phyloP scores from a whole-genome alignment of 2,797 vertebrate genomes.

The Pachyuromys duprasi region DNA sequence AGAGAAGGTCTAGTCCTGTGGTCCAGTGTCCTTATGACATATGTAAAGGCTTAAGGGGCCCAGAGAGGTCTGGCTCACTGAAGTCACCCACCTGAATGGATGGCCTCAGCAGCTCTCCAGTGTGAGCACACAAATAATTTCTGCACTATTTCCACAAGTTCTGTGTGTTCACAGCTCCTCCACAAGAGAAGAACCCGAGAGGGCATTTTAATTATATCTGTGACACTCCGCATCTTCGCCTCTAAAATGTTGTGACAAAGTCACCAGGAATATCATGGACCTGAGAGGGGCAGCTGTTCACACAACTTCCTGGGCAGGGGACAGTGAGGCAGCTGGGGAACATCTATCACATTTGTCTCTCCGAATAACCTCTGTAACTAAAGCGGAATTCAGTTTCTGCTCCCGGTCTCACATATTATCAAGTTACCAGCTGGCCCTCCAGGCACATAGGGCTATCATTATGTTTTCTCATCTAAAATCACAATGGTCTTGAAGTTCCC shows the following conservation, averaged over 20 bases:
- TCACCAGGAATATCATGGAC: not conserved
- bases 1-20: not conserved
- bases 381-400: constrained; percentile 42
- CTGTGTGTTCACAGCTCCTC: constrained; percentile 5
- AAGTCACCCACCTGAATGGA: not conserved
- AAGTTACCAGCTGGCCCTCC: not conserved
- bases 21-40: not conserved
- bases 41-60: not conserved
- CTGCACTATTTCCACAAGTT: not conserved
- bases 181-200: constrained; percentile 40
- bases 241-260: not conserved
- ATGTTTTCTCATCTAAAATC: not conserved
- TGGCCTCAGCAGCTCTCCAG: not conserved
- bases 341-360: constrained; percentile 22
- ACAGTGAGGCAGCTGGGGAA: not conserved
- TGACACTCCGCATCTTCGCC: not conserved
- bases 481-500: not conserved
- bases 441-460: not conserved
- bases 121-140: not conserved
- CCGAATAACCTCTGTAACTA: not conserved
- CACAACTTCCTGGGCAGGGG: constrained; percentile 17
- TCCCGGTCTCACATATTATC: not conserved
- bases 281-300: constrained; percentile 34
- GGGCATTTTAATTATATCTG: not conserved
- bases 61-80: constrained; percentile 33